Base-by-base conservation (phyloP, 2,888 invertebrate genomes). In the Amblyjoppa fuscipennis region DNA sequence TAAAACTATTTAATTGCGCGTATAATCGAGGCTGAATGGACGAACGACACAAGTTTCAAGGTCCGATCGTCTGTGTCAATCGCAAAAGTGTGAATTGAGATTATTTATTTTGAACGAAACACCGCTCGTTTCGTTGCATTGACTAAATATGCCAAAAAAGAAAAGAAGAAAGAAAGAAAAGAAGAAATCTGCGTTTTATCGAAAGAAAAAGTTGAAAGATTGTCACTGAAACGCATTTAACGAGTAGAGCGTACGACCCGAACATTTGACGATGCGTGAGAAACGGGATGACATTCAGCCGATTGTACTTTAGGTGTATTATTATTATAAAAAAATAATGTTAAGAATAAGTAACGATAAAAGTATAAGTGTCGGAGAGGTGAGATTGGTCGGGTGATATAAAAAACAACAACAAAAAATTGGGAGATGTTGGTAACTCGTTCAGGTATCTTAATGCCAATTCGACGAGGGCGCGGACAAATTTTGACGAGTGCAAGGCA, bases 1-100 rank as follows among this genome's bases (percentile, higher is more conserved):
- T 86, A 85, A 85, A 85, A 85, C 82, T 85, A 82, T 77, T 83
- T 85, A 83, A 83, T 80, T 83, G 76, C 73, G 77, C 45, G 83
- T 85, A 68, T 82, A 79, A 85, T 80, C 82, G 68, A 79, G 82
- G 68, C 80, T 85, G 82, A 66, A 85, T 80, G 61, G n/a, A 83
- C 76, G 76, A 80, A 82, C 82, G 68, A 82, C 56, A 68, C 56
- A 68, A 76, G 76, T 83, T 80, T 76, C 75, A 71, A 79, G 81
- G 78, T 79, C 59, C 78, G 85, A 73, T 38, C 81, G 79, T 76
- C 51, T 61, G 61, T 81, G 25, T 53, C 31, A 61, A 70, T 68
- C 20, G 68, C 61, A 41, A 56, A 56, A n/a, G 53, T 49, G 74
- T 56, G 45, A 25, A 69, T 51, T 45, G 51, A 70, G 28, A 64